A percentile compares a stretch with the other conserved stretches of the same genome.
phyloP scores from a whole-genome alignment of 2,113 vertebrate genomes.

The Chloropsis cyanopogon region DNA sequence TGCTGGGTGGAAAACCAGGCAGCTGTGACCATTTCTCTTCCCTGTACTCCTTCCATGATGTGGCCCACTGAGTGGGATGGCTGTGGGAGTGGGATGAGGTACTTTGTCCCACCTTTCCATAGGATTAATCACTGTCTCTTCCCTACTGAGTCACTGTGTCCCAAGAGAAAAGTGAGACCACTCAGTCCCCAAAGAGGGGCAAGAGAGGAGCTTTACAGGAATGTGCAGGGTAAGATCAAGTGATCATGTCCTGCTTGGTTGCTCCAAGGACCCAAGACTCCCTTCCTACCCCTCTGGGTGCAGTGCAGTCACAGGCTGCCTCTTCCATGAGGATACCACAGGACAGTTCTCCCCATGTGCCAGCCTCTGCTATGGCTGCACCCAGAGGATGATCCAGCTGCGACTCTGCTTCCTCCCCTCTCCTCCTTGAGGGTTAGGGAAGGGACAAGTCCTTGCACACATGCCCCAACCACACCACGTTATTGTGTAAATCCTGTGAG shows the following conservation, averaged over 20 bases:
- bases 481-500: background rate
- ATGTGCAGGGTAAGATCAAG: background rate
- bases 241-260: background rate
- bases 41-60: background rate
- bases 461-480: rapidly evolving
- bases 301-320: background rate
- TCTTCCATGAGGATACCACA: background rate
- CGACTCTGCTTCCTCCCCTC: background rate
- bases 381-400: background rate
- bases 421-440: background rate
- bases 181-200: background rate
- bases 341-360: background rate
- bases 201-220: background rate
- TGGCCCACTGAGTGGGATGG: background rate
- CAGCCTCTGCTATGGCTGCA: background rate
- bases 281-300: background rate
- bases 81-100: background rate
- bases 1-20: background rate
- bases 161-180: background rate
- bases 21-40: background rate
- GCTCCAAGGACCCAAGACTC: background rate
- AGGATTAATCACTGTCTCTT: background rate
- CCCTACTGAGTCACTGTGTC: background rate
- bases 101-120: background rate
- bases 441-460: background rate